Base-by-base conservation (phyloP, 2,113 vertebrate genomes). In the Crotalus tigris region DNA sequence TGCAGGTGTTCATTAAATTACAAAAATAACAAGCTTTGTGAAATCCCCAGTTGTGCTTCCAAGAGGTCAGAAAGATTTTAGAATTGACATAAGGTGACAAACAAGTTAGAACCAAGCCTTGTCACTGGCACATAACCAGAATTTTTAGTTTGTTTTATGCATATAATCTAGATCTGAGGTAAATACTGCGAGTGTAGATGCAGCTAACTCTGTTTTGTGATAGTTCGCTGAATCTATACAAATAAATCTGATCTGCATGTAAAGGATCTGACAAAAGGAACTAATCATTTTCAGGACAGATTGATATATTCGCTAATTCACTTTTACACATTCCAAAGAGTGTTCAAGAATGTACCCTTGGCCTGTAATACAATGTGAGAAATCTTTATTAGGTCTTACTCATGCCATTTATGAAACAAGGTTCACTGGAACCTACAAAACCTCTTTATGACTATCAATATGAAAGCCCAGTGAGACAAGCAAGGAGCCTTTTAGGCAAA, bases 1-100 rank as follows among this genome's bases (percentile, higher is more conserved):
- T 58, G 54, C 39, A 23, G 69, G 81, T 85, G 61, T 61, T 91
- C 89, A 94, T 92, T 69, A 44, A 95, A 94, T 92, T 93, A 51
- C 93, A 87, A 75, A 75, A 86, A 87, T 5, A 64, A 94, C 93
- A 93, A 17, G 55, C 44, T 5, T 0, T 91, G 61, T 53, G 92
- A n/a, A 69, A 92, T 91, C 44, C 57, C 12, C 87, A 2, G 23
- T 17, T 91, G 33, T 57, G 51, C 33, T 49, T 93, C 19, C 51
- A 58, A 33, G 10, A 33, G 3, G 39, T 89, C 61, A 9, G 58
- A 85, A 53, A 13, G 3, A 15, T 49, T 75, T 93, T 33, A 75
- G 29, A 69, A n/a, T 33, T 69, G n/a, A 92, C 51, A 24, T 39
- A 53, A 9, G 13, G 13, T 53, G 29, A 51, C 54, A 88, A 54